Evolutionary conservation across 2,888 invertebrate species (phyloP), one percentile per base, ranked within the genome.

Genomic region (Scaptomyza polygonia): DNA sequence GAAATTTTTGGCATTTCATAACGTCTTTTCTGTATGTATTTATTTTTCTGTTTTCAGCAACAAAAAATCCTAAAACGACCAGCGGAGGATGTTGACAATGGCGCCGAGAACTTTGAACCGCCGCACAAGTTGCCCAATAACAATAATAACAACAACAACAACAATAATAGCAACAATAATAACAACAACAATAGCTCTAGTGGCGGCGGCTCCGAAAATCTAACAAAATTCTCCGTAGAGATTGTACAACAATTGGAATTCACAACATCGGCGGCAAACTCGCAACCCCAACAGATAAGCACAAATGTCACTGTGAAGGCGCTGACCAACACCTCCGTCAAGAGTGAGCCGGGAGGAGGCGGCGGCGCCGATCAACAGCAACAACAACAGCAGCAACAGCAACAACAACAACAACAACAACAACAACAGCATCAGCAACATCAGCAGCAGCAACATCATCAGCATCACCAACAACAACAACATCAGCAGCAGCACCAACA

Each of bases 221-320:
- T 92, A 89, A 94, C 95, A 70, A 97, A 97, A 91, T 97, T 97
- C 92, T 97, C 97, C 5, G 97, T 97, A 68, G 97, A 97, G 92
- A 97, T 97, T 85, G 97, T 97, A 21, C 97, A 97, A 91, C 97
- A 97, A 91, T 92, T 97, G 56, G 97, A 97, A 91, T 97, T 97
- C 90, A 97, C 97, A 71, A 96, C 96, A 42, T 96, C 96, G 47
- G 96, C 96, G 54, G 96, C 96, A 47, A 97, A 96, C 89, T 96
- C 96, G 7, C 96, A 96, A 89, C 96, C 97, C 54, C 97, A 97
- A 89, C 97, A 97, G 92, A 97, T 97, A 79, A 96, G 95, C 88
- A 97, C 97, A 76, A 97, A 97, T 93, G 97, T 97, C 62, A 97
- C 97, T 54, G 97, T 97, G 72, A 97, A 97, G 89, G 94, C 95